Evolutionary conservation across 2,888 invertebrate species (phyloP), one percentile per base, ranked within the genome.

Genomic region (Andrena chrysosceles): DNA sequence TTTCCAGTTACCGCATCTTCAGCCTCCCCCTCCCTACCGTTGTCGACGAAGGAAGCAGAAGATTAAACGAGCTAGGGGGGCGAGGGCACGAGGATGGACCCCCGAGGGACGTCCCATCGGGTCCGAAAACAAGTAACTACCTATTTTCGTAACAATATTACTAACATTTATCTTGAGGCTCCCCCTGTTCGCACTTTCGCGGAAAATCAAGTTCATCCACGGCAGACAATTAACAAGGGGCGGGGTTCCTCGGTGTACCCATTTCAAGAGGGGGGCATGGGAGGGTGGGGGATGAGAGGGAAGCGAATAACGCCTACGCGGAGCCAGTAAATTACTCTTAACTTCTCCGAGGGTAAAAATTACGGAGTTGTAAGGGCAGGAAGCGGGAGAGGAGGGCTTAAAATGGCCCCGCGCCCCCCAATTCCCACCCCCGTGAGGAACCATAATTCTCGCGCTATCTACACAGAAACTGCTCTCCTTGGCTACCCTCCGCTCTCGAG

Each of bases 271-370:
- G 26, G 8, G 68, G 20, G 75, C 52, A 48, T 59, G 49, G 56
- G 60, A 42, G 54, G 23, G 54, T 10, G 54, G 20, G 20, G 20
- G 54, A 8, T 2, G 49, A 59, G 66, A 68, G 68, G 74, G 83
- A 70, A 80, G 83, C 87, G 87, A 90, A 90, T 89, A 91, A 90
- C 90, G 90, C 90, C 90, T 90, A 91, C 90, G 85, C 77, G 85
- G 88, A 89, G 90, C 91, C 91, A 91, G 91, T 93, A 93, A 93
- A 93, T 93, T 93, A 93, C 93, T 93, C 92, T 93, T 93, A 93
- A 93, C 92, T 93, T 93, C 91, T 91, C 85, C 71, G 89, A 91
- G 92, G 91, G 90, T 93, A 93, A 93, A 93, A 93, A 93, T 93
- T 93, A 93, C 93, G 84, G 91, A 93, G 91, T 93, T 92, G 91